These are phyloP conservation scores for Meiosimyza decipiens DNA, from an alignment of 2,888 invertebrate species.

Conservation along the genomic window DNA sequence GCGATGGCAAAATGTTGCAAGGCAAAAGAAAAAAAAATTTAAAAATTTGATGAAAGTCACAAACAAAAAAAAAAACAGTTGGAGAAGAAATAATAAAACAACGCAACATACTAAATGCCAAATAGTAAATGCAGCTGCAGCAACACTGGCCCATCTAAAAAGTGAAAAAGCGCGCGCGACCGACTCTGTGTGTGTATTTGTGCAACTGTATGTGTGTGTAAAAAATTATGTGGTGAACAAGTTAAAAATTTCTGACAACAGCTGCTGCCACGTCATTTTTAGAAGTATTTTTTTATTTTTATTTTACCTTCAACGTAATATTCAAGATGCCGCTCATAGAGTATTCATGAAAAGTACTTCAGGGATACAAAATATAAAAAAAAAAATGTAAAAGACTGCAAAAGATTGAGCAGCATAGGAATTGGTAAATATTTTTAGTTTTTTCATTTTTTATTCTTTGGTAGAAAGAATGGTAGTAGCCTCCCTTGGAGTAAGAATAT, in stretches of 20 bases:
- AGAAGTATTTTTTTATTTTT: background rate
- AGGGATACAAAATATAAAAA: background rate
- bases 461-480: too few relatives aligned
- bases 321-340: constrained; percentile 5
- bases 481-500: too few relatives aligned
- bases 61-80: background rate
- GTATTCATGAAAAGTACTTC: constrained; percentile 15
- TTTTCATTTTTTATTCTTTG: too few relatives aligned
- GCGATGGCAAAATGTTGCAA: background rate
- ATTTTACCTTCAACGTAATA: background rate
- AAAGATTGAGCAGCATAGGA: too few relatives aligned
- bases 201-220: background rate
- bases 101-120: constrained; percentile 10
- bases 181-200: background rate
- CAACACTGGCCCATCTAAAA: background rate
- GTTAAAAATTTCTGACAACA: constrained; percentile 12
- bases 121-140: constrained; percentile 8
- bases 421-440: too few relatives aligned
- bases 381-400: too few relatives aligned
- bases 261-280: constrained; percentile 7
- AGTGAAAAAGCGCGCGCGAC: background rate
- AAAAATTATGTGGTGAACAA: too few relatives aligned
- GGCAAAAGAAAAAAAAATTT: background rate
- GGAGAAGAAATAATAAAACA: background rate
- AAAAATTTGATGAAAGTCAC: background rate